Conservation (phyloP, 2,113 vertebrate genomes). For the Saimiri boliviensis region DNA sequence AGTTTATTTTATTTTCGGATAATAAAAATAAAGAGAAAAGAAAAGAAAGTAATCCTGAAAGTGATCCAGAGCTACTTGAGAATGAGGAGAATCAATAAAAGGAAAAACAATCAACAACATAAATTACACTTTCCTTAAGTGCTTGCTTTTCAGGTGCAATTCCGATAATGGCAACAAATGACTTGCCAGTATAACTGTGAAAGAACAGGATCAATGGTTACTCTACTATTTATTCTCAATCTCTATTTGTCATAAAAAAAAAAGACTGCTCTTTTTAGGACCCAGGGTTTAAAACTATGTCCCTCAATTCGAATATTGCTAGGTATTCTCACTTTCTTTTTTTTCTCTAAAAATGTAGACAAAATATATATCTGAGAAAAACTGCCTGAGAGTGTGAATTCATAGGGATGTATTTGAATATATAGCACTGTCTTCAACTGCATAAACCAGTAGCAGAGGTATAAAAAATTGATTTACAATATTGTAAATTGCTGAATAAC, state of each 20-base stretch:
- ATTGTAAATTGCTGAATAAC: not conserved
- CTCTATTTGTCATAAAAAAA: not conserved
- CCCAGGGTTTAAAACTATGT: not conserved
- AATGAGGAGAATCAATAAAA: not conserved
- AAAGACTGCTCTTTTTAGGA: not conserved
- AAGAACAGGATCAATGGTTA: not conserved
- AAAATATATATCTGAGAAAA: not conserved
- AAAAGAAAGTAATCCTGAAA: not conserved
- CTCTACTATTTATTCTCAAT: not conserved
- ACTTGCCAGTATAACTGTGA: not conserved
- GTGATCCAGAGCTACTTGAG: not conserved
- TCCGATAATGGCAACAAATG: not conserved
- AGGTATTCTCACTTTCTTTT: not conserved
- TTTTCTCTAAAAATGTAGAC: not conserved
- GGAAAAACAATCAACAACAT: not conserved
- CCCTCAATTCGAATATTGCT: not conserved
- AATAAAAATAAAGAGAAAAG: not conserved
- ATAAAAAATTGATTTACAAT: not conserved
- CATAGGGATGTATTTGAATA: not conserved
- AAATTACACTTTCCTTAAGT: not conserved
- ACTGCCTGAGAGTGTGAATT: not conserved
- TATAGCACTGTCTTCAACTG: not conserved
- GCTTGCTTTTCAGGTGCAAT: not conserved
- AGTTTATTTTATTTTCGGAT: not conserved
- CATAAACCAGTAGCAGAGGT: not conserved